These are phyloP conservation scores for Dolichotis patagonum DNA, from an alignment of 2,113 vertebrate species.

Conservation along the genomic window DNA sequence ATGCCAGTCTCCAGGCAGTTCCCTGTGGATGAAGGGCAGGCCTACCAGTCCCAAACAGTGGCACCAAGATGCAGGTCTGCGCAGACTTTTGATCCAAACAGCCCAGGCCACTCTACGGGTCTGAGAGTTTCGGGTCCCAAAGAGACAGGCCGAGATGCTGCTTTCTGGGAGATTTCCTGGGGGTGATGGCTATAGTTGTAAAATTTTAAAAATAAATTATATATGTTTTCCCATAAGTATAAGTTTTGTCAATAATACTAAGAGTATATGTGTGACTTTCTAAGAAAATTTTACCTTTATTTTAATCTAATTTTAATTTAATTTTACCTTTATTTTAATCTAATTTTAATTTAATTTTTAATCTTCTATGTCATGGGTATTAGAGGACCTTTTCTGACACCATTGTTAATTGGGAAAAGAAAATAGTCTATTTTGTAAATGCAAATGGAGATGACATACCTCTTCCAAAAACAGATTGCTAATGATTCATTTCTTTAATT, in stretches of 20 bases:
- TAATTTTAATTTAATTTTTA: not conserved
- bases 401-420: conserved; percentile 15
- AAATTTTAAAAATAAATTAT: not conserved
- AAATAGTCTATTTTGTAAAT: conserved; percentile 28
- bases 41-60: too few species aligned
- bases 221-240: not conserved
- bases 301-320: not conserved
- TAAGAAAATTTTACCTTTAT: not conserved
- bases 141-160: too few species aligned
- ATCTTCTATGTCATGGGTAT: conserved; percentile 12
- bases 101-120: too few species aligned
- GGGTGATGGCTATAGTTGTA: too few species aligned
- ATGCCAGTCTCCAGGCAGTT: too few species aligned
- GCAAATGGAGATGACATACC: not conserved
- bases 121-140: too few species aligned
- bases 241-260: conserved; percentile 2
- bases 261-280: not conserved
- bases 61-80: too few species aligned
- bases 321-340: not conserved
- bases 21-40: too few species aligned
- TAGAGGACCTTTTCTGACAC: not conserved
- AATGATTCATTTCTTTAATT: not conserved
- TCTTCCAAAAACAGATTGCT: conserved; percentile 40
- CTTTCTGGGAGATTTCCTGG: too few species aligned
- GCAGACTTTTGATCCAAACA: too few species aligned